phyloP scores from a whole-genome alignment of 1,140 invertebrate genomes.

The Sycophaga agraensis region DNA sequence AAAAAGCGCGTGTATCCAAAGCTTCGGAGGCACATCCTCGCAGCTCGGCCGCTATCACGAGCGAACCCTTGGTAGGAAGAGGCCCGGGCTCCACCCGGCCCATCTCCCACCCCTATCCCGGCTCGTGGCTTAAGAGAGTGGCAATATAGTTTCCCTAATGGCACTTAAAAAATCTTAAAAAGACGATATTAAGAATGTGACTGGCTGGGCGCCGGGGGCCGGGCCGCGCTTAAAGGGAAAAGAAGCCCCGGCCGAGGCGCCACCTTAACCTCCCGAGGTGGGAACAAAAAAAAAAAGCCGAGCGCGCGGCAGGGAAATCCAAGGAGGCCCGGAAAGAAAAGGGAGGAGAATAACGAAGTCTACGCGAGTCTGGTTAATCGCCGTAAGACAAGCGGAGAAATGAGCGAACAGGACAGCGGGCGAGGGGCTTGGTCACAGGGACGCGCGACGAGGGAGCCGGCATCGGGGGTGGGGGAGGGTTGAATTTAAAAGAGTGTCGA shows the following conservation, averaged over 20 bases:
- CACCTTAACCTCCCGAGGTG: background rate
- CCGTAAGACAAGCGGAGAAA: slow-evolving; percentile 59
- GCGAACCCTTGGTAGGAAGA: slow-evolving; percentile 22
- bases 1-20: slow-evolving; percentile 47
- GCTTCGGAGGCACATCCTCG: slow-evolving; percentile 35
- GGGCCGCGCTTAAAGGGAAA: slow-evolving; percentile 19
- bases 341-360: slow-evolving; percentile 41
- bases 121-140: slow-evolving; percentile 36
- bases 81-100: background rate
- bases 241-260: background rate
- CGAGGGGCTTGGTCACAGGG: slow-evolving; percentile 42
- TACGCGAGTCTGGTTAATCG: slow-evolving; percentile 56
- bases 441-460: slow-evolving; percentile 19
- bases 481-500: slow-evolving; percentile 59
- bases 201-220: slow-evolving; percentile 35
- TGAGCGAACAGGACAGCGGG: slow-evolving; percentile 50
- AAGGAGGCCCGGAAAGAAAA: slow-evolving; percentile 12
- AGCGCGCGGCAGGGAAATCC: slow-evolving; percentile 17
- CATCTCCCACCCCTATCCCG: background rate
- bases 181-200: slow-evolving; percentile 59
- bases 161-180: slow-evolving; percentile 59
- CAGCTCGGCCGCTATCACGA: slow-evolving; percentile 11
- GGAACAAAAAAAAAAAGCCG: slow-evolving; percentile 26
- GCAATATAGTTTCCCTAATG: slow-evolving; percentile 60
- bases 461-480: slow-evolving; percentile 32